These are phyloP conservation scores for Notolabrus celidotus DNA, from an alignment of 2,797 vertebrate species.

Conservation along the genomic window DNA sequence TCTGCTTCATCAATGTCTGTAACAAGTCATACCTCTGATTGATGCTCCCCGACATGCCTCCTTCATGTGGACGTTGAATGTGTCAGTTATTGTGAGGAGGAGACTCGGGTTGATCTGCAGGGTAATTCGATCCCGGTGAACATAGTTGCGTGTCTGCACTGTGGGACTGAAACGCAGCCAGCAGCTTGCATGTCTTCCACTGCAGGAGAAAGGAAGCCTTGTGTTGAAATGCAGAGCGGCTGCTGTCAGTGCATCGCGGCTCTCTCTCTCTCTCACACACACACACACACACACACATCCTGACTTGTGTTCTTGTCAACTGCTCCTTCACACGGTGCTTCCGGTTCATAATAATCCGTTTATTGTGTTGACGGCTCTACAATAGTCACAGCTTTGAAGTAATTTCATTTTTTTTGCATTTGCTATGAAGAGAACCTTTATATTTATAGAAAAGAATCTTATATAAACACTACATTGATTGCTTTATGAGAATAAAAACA, in stretches of 20 bases:
- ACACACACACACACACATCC: too few relatives aligned
- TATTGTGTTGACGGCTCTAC: constrained; percentile 66
- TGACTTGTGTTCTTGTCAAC: constrained; percentile 63
- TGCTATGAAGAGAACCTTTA: constrained; percentile 94
- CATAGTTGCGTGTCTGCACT: constrained; percentile 32
- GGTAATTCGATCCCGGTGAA: constrained; percentile 38
- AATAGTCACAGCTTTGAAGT: constrained; percentile 68
- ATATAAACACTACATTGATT: constrained; percentile 93
- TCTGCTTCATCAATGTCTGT: constrained; percentile 13
- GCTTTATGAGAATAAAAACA: constrained; percentile 91
- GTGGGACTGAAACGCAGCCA: constrained; percentile 77
- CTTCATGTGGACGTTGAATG: background rate
- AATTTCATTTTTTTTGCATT: constrained; percentile 77
- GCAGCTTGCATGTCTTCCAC: constrained; percentile 51
- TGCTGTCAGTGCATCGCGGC: constrained; percentile 50
- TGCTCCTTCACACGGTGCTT: constrained; percentile 67
- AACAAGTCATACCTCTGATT: constrained; percentile 11
- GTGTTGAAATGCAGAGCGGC: constrained; percentile 58
- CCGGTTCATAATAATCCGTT: constrained; percentile 67
- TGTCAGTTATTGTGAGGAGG: constrained; percentile 21
- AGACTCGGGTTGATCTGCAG: constrained; percentile 22
- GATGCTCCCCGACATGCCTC: background rate
- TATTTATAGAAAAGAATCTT: constrained; percentile 97
- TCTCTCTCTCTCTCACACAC: constrained; percentile 5
- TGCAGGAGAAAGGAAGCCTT: constrained; percentile 61